Conservation (phyloP, 2,797 vertebrate species). For the Anomalospiza imberbis region DNA sequence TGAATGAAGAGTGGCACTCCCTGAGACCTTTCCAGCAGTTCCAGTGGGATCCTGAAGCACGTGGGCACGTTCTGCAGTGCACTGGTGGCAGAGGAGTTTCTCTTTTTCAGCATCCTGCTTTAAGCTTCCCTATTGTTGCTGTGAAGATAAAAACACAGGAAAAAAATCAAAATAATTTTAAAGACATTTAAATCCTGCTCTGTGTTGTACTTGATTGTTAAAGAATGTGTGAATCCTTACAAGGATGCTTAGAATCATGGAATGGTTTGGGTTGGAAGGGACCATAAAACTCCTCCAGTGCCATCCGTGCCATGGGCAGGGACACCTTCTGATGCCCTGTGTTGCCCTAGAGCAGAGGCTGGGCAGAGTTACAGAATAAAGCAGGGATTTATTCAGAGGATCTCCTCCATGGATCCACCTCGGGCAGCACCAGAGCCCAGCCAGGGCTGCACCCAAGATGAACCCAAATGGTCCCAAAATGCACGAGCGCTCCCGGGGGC, state of each 20-base stretch:
- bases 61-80: accelerated
- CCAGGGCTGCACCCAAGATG: not conserved
- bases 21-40: not conserved
- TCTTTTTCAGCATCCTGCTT: not conserved
- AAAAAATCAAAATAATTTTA: not conserved
- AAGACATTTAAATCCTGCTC: not conserved
- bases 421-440: not conserved
- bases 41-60: not conserved
- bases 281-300: accelerated
- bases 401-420: not conserved
- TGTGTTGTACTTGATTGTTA: not conserved
- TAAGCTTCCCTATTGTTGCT: not conserved
- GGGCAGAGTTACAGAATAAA: not conserved
- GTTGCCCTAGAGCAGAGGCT: not conserved
- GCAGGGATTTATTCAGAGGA: not conserved
- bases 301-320: not conserved
- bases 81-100: not conserved
- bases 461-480: too few species aligned
- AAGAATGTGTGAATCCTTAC: not conserved
- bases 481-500: too few species aligned
- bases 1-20: too few species aligned
- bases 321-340: not conserved
- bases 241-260: not conserved
- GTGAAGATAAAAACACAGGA: accelerated
- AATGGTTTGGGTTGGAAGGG: not conserved